A percentile compares a stretch with the other conserved stretches of the same genome.
phyloP scores from a whole-genome alignment of 2,888 invertebrate species.

The Phymatocera aterrima region DNA sequence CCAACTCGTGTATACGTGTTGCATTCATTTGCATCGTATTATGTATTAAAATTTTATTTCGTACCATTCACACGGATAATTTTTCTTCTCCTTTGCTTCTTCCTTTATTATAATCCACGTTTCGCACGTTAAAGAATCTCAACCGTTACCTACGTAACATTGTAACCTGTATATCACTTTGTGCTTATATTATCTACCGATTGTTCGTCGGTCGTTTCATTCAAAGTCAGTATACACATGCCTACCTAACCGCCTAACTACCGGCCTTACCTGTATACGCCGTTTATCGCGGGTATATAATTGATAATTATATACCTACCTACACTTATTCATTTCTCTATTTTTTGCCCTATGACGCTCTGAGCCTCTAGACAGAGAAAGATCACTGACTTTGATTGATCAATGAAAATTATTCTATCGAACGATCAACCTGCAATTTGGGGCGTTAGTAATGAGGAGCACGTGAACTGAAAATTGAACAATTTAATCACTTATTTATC shows the following conservation, averaged over 20 bases:
- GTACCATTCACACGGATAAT: not conserved
- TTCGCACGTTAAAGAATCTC: not conserved
- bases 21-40: constrained; percentile 19
- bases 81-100: no score
- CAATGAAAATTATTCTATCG: constrained; percentile 1
- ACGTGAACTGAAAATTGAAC: not conserved
- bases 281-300: constrained; percentile 5
- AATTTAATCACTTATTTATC: not conserved
- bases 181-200: not conserved
- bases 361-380: not conserved
- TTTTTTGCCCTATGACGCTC: not conserved
- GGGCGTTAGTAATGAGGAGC: not conserved
- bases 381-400: not conserved
- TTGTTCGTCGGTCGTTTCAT: not conserved
- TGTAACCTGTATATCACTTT: no score
- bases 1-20: no score
- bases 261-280: no score
- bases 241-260: no score
- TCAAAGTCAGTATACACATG: constrained; percentile 13
- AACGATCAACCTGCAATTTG: not conserved
- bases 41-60: not conserved
- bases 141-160: no score
- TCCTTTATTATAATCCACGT: no score
- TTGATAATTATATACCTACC: constrained; percentile 17
- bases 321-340: not conserved